Conservation (phyloP, 2,888 invertebrate species). For the Parnassius apollo region DNA sequence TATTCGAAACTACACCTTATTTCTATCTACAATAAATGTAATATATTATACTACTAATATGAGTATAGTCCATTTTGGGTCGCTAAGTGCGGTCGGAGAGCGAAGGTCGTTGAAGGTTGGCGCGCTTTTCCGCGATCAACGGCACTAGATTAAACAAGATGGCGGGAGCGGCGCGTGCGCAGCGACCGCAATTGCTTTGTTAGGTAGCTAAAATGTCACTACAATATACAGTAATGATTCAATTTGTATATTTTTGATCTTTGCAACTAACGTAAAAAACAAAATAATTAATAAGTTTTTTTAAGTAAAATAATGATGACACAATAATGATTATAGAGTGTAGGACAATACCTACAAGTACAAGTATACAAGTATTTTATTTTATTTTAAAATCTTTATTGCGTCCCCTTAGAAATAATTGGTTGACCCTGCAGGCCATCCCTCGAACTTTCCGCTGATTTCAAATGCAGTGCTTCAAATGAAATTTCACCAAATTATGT, state of each 20-base stretch:
- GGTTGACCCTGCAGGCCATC: too few species aligned
- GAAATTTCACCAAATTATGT: too few species aligned
- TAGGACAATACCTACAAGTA: too few species aligned
- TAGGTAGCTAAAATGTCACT: conserved; percentile 54
- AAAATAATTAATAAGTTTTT: too few species aligned
- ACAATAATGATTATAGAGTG: too few species aligned
- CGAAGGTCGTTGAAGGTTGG: conserved; percentile 82
- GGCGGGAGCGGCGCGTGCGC: conserved; percentile 79
- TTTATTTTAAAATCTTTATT: too few species aligned
- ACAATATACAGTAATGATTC: conserved; percentile 37
- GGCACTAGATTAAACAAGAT: conserved; percentile 79
- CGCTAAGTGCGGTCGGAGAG: conserved; percentile 70
- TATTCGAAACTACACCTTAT: conserved; percentile 37
- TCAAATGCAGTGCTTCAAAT: too few species aligned
- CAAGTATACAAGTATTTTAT: too few species aligned
- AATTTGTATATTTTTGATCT: background rate
- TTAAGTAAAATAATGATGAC: too few species aligned
- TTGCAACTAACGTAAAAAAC: too few species aligned
- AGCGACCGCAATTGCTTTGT: conserved; percentile 59
- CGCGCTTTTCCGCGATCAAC: conserved; percentile 80
- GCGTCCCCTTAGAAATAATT: too few species aligned
- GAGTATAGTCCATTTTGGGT: conserved; percentile 39
- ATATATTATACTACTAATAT: conserved; percentile 23
- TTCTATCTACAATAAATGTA: conserved; percentile 31
- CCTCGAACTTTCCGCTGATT: too few species aligned